Evolutionary conservation across 2,797 vertebrate species (phyloP), one percentile per base, ranked within the genome.

Genomic region (Coregonus suidteri): DNA sequence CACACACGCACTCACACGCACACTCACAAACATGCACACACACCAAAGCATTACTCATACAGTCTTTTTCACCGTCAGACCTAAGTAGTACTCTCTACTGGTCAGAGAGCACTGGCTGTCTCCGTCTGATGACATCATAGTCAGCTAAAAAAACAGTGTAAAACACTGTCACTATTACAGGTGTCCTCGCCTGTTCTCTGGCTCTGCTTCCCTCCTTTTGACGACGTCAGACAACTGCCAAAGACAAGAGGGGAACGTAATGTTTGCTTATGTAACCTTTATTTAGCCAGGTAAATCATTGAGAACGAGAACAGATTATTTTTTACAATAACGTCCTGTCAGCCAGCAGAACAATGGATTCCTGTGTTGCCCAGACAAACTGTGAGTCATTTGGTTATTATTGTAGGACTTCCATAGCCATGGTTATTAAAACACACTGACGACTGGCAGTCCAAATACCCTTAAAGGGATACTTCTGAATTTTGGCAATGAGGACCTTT

Each of bases 251-350:
- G 52, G 73, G 76, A 73, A 83, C 31, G 6, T 41, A 41, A 6
- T 6, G 75, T 87, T 84, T 82, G 62, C 52, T 67, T 82, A 79
- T 76, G 83, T 82, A 82, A 82, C 75, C 77, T 83, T 71, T 75
- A 80, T 88, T 76, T 73, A 72, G 81, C 70, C 74, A 18, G 64
- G 78, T 84, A 69, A 69, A 71, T 69, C 53, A 75, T 84, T 86
- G 74, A 54, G 59, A 78, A 71, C 13, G 74, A 81, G 66, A 47
- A 47, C 41, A 47, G 9, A 47, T 47, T 2, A 0, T 9, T 2
- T 47, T 47, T 47, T 47, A 47, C 41, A 47, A 47, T 47, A 47
- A 47, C 41, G 7, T 47, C 41, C 41, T 47, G 6, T 41, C 9
- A 0, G 41, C 41, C 41, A 47, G 7, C 7, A 7, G 7, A 47